These are phyloP conservation scores for Sylvietta virens DNA, from an alignment of 2,113 vertebrate species.

Conservation along the genomic window DNA sequence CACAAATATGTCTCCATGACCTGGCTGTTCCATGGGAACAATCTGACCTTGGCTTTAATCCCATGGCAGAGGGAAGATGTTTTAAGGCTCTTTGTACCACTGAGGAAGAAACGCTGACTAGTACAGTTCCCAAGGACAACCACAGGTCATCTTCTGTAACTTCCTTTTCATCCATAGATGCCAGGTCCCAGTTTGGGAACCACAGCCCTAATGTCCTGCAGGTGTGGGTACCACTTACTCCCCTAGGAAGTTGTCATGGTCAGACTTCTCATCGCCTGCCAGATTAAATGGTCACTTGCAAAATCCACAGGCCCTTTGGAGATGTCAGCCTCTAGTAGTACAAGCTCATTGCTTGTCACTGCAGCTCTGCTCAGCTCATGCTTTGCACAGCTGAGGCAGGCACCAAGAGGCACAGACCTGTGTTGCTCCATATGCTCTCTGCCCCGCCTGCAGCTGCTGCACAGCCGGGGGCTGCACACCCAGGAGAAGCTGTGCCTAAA, in stretches of 20 bases:
- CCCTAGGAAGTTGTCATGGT: not conserved
- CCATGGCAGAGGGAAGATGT: not conserved
- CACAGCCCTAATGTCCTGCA: not conserved
- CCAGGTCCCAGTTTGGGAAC: not conserved
- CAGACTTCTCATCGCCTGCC: not conserved
- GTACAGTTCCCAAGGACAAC: not conserved
- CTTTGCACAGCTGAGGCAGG: not conserved
- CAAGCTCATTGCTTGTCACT: not conserved
- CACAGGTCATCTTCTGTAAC: not conserved
- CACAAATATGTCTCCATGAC: not conserved
- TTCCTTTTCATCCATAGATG: not conserved
- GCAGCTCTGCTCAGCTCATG: not conserved
- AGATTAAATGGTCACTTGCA: not conserved
- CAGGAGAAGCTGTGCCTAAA: not conserved
- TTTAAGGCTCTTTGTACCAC: not conserved
- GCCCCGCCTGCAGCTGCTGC: not conserved
- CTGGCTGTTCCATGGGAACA: not conserved
- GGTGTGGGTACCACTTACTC: not conserved
- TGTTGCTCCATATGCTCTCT: not conserved
- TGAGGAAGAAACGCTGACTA: not conserved
- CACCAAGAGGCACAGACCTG: not conserved
- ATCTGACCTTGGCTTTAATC: not conserved
- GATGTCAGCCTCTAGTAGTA: not conserved
- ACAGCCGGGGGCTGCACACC: rapidly evolving
- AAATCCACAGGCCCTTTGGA: not conserved